These are phyloP conservation scores for Asbolus verrucosus DNA, from an alignment of 1,140 invertebrate genomes.

Conservation along the genomic window DNA sequence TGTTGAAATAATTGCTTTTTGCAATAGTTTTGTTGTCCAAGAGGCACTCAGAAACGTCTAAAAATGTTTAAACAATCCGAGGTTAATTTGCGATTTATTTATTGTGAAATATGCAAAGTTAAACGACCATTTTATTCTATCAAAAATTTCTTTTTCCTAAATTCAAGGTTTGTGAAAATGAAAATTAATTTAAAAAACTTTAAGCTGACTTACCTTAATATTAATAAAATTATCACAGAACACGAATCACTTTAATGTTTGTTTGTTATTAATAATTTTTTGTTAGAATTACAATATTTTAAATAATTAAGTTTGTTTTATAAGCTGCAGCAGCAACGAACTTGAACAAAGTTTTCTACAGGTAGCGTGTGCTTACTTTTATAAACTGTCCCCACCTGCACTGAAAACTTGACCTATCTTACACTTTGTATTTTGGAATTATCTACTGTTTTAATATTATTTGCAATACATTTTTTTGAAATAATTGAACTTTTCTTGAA, in stretches of 20 bases:
- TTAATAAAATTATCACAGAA: constrained; percentile 40
- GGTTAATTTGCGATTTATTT: constrained; percentile 9
- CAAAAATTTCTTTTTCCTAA: too few relatives aligned
- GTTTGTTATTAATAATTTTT: neutral
- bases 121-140: too few relatives aligned
- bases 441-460: too few relatives aligned
- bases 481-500: too few relatives aligned
- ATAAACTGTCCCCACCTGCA: constrained; percentile 39
- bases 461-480: too few relatives aligned
- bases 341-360: constrained; percentile 30
- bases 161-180: neutral
- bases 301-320: neutral
- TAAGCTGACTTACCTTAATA: constrained; percentile 14
- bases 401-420: constrained; percentile 42
- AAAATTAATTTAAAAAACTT: too few relatives aligned
- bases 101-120: too few relatives aligned
- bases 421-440: constrained; percentile 8
- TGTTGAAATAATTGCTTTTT: constrained; percentile 6
- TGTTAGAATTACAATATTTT: neutral
- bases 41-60: neutral
- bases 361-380: constrained; percentile 32
- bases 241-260: constrained; percentile 29
- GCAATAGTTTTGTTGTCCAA: constrained; percentile 3
- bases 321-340: constrained; percentile 16
- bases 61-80: constrained; percentile 19